Base-by-base conservation (phyloP, 2,797 vertebrate genomes). In the Odontamblyopus lacepedii region DNA sequence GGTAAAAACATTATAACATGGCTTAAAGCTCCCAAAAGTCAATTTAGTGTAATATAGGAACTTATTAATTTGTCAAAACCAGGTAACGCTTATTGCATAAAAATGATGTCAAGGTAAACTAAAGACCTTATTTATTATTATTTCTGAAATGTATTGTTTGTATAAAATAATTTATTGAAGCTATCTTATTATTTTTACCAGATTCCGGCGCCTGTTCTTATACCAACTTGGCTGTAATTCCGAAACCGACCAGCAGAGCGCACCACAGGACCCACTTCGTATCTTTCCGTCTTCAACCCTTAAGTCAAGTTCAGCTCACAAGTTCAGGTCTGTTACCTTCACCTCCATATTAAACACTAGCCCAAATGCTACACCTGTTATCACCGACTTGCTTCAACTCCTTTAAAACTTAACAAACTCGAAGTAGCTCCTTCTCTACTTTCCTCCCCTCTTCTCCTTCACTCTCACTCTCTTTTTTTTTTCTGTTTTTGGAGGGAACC, bases 201-300 rank as follows among this genome's bases (percentile, higher is more conserved):
- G 44, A 44, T 53, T 16, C 51, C 16, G 3, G 51, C 9, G 19
- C 13, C 13, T 48, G 44, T 13, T 48, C 27, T 5, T 32, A 29
- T 23, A 8, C 51, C 19, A 51, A 66, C 44, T 7, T 29, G 27
- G 11, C 5, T 74, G 85, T 70, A 78, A 68, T 78, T 84, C 67
- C 12, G 1, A 5, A 50, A 63, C 0, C 0, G 7, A n/a, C 76
- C 93, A 89, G 87, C 78, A 93, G 93, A 92, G 90, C n/a, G 87
- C 41, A 86, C 75, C 79, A 91, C 84, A 92, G 89, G 78, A 85
- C 87, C 80, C 90, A 50, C 55, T 27, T 67, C 75, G 67, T 1
- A 48, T 29, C 48, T 2, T 2, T 6, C 35, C n/a, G 1, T 72
- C 68, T 64, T 69, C 59, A n/a, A 23, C 64, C 11, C 44, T 13